Evolutionary conservation across 2,888 invertebrate genomes (phyloP), one percentile per base, ranked within the genome.

Genomic region (Seira sanloemensis): DNA sequence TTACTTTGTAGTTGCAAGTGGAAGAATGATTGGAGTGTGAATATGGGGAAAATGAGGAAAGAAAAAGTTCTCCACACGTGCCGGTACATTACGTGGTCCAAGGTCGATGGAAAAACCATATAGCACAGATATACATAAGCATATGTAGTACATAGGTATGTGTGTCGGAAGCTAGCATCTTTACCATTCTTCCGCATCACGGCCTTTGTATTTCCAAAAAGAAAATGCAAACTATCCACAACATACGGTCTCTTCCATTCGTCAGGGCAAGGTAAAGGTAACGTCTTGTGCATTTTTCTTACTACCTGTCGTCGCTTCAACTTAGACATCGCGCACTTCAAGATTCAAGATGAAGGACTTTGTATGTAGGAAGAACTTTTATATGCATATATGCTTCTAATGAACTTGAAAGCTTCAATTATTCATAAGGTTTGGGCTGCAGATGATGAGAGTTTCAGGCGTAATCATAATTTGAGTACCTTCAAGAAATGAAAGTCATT

Each of bases 31-130:
- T 62, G 62, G 62, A 62, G 62, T 62, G 62, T 21, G 62, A 62
- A 62, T 9, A 37, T 5, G 37, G 37, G 12, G 62, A 62, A 62
- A n/a, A 62, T n/a, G 62, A 50, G 2, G 50, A 50, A 16, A 50
- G 21, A 12, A 62, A 62, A 71, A 71, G n/a, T n/a, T n/a, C 26
- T 21, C 62, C 74, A 46, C 84, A 84, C 84, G 84, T 73, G 84
- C 69, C 78, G 50, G 62, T 58, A 72, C 73, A 74, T 84, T 69
- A 84, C 73, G 23, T 78, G 74, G 27, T 69, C 74, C 78, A 84
- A 84, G 84, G 84, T 68, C 77, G 71, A 24, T 23, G 21, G 21
- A 62, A 62, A 62, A 62, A 62, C 62, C 62, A 62, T 2, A 50
- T n/a, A 18, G 50, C n/a, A 50, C 21, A 62, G 58, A 58, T 58